Conservation (phyloP, 2,888 invertebrate genomes). For the Rhingia campestris region DNA sequence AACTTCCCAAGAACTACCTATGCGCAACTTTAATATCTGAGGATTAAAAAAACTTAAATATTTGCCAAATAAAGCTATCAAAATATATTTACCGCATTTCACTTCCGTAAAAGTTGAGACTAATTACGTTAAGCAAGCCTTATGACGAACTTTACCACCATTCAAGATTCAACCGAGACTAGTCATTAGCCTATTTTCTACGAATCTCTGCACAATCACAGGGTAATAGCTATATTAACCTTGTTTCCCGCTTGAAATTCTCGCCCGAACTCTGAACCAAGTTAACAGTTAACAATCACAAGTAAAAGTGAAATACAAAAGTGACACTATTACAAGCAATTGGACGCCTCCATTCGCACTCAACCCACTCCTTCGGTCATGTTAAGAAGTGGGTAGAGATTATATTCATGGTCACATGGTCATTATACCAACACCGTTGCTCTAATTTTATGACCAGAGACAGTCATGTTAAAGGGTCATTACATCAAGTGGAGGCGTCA, state of each 20-base stretch:
- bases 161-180: too few species aligned
- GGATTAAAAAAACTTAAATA: too few species aligned
- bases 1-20: too few species aligned
- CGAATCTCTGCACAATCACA: neutral
- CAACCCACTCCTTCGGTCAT: constrained; percentile 3
- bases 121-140: too few species aligned
- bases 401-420: constrained; percentile 3
- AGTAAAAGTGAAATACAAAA: constrained; percentile 12
- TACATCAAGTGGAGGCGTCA: constrained; percentile 4
- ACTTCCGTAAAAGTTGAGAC: too few species aligned
- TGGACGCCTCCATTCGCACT: constrained; percentile 1
- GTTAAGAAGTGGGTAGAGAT: constrained; percentile 12
- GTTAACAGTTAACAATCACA: neutral
- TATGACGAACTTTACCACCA: too few species aligned
- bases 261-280: neutral
- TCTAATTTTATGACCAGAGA: neutral
- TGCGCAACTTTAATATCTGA: too few species aligned
- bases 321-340: neutral
- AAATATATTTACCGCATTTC: too few species aligned
- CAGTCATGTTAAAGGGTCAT: neutral
- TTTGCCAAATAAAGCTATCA: too few species aligned
- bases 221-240: neutral
- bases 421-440: constrained; percentile 4
- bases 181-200: too few species aligned
- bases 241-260: neutral